Percentiles rank a stretch among this genome's conserved stretches.
Evolutionary conservation across 2,888 invertebrate species (phyloP).

Genomic region (Sepioteuthis lessoniana): DNA sequence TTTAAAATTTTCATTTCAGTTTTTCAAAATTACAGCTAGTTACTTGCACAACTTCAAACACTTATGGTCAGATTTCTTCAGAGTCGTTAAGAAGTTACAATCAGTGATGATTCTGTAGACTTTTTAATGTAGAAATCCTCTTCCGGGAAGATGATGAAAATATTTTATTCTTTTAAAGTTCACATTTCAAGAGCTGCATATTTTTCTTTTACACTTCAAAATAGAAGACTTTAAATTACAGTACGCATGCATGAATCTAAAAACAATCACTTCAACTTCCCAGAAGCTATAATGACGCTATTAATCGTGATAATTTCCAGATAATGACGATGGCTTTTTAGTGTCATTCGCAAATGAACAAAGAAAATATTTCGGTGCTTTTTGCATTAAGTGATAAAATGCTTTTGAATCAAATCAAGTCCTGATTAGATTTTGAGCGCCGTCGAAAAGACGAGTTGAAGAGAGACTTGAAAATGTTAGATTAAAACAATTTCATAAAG

Average conservation of each 20-base stretch:
- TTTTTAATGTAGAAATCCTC: too few species aligned
- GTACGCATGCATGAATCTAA: neutral
- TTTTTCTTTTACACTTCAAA: too few species aligned
- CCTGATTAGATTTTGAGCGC: neutral
- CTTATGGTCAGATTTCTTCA: too few species aligned
- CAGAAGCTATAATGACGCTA: neutral
- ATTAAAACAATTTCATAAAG: neutral
- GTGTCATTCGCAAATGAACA: neutral
- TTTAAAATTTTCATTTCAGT: too few species aligned
- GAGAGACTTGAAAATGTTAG: neutral
- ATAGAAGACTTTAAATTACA: too few species aligned
- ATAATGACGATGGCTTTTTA: neutral
- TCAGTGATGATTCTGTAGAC: too few species aligned
- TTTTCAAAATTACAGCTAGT: too few species aligned
- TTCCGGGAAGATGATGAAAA: too few species aligned
- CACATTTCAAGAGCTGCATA: too few species aligned
- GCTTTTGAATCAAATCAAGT: neutral
- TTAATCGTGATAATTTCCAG: neutral
- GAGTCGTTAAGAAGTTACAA: too few species aligned
- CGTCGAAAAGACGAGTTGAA: neutral
- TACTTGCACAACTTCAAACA: too few species aligned
- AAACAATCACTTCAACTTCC: neutral
- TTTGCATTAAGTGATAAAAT: neutral
- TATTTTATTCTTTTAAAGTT: too few species aligned
- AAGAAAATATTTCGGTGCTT: neutral